Conservation (phyloP, 2,797 vertebrate species). For the Pseudotriccus pelzelni region DNA sequence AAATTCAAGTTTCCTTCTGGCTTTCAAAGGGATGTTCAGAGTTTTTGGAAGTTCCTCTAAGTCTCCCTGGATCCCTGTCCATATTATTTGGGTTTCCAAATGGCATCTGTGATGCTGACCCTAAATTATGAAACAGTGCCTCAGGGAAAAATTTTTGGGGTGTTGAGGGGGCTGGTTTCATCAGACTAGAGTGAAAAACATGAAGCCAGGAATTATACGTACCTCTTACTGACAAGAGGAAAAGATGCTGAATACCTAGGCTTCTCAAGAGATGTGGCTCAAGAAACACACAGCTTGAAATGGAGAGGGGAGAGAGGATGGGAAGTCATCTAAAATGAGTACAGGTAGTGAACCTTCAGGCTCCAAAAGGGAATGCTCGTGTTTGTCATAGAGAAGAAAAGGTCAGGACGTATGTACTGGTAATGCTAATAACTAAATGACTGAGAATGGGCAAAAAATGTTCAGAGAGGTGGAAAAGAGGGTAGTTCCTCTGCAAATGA, state of each 20-base stretch:
- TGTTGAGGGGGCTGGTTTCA: accelerated
- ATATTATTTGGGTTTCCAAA: not conserved
- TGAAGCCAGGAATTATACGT: not conserved
- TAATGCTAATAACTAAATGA: not conserved
- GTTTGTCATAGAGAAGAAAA: not conserved
- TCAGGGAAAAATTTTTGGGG: accelerated
- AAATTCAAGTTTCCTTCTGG: not conserved
- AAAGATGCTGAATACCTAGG: not conserved
- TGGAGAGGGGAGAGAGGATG: not conserved
- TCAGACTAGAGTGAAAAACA: not conserved
- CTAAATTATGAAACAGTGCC: not conserved
- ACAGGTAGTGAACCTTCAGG: not conserved
- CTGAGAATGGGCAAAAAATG: not conserved
- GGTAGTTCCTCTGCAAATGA: not conserved
- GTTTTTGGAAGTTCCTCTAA: not conserved
- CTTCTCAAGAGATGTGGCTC: not conserved
- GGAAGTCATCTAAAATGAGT: not conserved
- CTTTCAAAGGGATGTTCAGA: not conserved
- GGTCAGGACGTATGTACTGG: not conserved
- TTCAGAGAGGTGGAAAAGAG: not conserved
- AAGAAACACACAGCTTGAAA: not conserved
- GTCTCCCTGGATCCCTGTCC: not conserved
- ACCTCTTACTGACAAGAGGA: not conserved
- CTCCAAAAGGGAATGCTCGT: not conserved
- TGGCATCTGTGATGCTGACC: not conserved